Evolutionary conservation across 1,140 invertebrate genomes (phyloP).

Genomic region (Paralvinella palmiformis): DNA sequence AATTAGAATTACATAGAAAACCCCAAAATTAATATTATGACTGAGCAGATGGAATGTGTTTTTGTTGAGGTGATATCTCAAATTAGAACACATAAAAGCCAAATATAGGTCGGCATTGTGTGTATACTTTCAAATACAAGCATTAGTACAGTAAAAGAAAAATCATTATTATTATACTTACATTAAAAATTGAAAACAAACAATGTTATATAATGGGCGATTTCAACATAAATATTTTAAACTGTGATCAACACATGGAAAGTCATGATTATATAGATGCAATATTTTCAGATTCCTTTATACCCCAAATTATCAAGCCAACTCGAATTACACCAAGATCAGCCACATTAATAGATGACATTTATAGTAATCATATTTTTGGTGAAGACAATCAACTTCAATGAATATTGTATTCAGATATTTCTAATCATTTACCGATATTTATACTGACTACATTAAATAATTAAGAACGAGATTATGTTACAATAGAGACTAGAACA

Average conservation of each 20-base stretch:
- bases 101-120: too few relatives aligned
- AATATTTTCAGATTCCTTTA: not conserved
- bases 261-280: not conserved
- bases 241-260: too few relatives aligned
- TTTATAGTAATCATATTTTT: not conserved
- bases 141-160: not conserved
- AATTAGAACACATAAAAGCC: too few relatives aligned
- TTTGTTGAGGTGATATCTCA: too few relatives aligned
- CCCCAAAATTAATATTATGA: too few relatives aligned
- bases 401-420: not conserved
- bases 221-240: too few relatives aligned
- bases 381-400: not conserved
- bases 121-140: too few relatives aligned
- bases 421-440: not conserved
- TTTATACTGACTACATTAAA: not conserved
- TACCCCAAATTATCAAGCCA: not conserved
- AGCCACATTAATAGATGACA: conserved; percentile 1
- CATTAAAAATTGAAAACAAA: too few relatives aligned
- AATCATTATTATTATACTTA: too few relatives aligned
- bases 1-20: too few relatives aligned
- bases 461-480: not conserved
- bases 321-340: conserved; percentile 3
- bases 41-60: too few relatives aligned
- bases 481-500: not conserved
- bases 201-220: too few relatives aligned